phyloP scores from a whole-genome alignment of 30 jellyfish, hydroid and myxozoan genomes.

The Clytia hemisphaerica region DNA sequence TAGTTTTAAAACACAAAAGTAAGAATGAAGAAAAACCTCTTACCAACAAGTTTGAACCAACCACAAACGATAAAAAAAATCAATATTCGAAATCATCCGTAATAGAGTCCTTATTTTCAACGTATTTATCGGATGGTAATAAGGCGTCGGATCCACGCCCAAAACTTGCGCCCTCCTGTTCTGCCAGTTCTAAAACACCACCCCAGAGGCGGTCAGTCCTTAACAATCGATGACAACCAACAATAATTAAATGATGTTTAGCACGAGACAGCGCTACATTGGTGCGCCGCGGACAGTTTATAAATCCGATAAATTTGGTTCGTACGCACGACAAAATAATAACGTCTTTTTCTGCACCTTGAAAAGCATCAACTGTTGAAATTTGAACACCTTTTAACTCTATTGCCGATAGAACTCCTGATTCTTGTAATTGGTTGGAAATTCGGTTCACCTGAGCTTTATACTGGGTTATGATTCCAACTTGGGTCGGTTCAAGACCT shows the following conservation, averaged over 20 bases:
- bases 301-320: constrained; percentile 58
- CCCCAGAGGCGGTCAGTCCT: constrained; percentile 39
- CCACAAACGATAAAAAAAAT: no score
- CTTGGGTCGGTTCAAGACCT: constrained; percentile 38
- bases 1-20: no score
- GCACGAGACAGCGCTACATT: constrained; percentile 79
- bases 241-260: constrained; percentile 51
- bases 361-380: constrained; percentile 75
- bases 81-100: no score
- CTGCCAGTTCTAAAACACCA: constrained; percentile 11
- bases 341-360: constrained; percentile 77
- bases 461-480: constrained; percentile 63
- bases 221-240: constrained; percentile 40
- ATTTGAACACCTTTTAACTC: constrained; percentile 34
- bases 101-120: no score
- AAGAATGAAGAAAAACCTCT: no score
- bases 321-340: constrained; percentile 64
- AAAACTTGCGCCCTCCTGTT: neutral
- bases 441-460: constrained; percentile 48
- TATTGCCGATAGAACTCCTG: no score
- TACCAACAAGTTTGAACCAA: no score
- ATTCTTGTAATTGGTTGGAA: no score
- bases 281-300: constrained; percentile 62
- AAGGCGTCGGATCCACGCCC: no score
- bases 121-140: no score